Evolutionary conservation across 2,113 vertebrate genomes (phyloP).

Genomic region (Brachyhypopomus occidentalis): DNA sequence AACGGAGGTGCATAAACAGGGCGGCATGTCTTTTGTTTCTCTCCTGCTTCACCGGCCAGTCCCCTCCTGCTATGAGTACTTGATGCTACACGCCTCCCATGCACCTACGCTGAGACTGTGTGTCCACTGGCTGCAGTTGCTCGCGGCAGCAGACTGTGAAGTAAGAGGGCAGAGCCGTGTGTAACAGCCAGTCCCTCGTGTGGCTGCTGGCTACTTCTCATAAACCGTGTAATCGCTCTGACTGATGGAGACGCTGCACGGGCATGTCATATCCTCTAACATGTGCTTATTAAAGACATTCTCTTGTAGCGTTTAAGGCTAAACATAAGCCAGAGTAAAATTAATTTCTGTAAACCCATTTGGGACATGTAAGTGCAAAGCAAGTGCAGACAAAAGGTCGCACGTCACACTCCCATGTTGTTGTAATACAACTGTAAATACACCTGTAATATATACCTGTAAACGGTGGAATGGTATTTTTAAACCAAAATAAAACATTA

Average conservation of each 20-base stretch:
- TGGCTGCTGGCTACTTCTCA: not conserved
- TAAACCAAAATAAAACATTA: no score
- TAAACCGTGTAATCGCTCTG: not conserved
- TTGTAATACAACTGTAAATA: no score
- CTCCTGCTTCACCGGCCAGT: conserved; percentile 17
- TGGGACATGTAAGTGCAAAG: not conserved
- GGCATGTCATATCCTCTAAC: no score
- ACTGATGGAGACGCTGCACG: no score
- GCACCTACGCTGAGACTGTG: not conserved
- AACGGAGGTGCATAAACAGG: conserved; percentile 33
- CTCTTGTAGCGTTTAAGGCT: no score
- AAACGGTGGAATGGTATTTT: no score
- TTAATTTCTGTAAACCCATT: not conserved
- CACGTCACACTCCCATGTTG: not conserved
- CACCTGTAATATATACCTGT: no score
- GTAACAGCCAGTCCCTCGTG: not conserved
- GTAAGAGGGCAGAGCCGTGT: not conserved
- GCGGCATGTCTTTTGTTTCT: not conserved
- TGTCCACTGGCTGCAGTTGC: not conserved
- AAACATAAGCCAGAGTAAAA: not conserved
- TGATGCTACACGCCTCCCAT: conserved; percentile 17
- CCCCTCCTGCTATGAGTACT: conserved; percentile 6
- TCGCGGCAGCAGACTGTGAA: not conserved
- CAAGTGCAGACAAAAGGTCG: not conserved
- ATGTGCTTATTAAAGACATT: no score